phyloP scores from a whole-genome alignment of 2,888 invertebrate genomes.

The Nipponacmea schrenckii region DNA sequence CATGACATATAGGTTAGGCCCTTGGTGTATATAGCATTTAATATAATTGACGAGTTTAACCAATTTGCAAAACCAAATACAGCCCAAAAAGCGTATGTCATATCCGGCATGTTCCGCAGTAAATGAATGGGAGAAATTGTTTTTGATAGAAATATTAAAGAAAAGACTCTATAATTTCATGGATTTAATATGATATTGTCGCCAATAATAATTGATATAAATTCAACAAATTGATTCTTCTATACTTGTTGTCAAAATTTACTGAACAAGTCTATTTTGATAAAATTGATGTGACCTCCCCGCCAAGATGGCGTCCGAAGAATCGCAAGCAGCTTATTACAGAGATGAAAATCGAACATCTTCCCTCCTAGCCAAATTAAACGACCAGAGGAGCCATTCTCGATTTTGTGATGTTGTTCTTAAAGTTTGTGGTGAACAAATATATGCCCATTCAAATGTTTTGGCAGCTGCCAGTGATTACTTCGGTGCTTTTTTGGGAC shows the following conservation, averaged over 20 bases:
- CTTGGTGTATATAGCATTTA: too few species aligned
- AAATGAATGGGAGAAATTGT: background rate
- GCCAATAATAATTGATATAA: too few species aligned
- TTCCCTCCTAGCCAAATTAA: slow-evolving; percentile 39
- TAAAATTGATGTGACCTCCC: slow-evolving; percentile 8
- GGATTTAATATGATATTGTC: too few species aligned
- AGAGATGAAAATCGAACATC: slow-evolving; percentile 37
- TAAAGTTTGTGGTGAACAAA: slow-evolving; percentile 56
- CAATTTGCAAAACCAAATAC: too few species aligned
- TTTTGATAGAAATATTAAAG: background rate
- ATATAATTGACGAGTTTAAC: too few species aligned
- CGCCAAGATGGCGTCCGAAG: slow-evolving; percentile 50
- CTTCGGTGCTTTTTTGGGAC: slow-evolving; percentile 56
- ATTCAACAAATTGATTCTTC: too few species aligned
- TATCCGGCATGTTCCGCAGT: background rate
- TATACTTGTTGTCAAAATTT: too few species aligned
- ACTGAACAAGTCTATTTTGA: too few species aligned
- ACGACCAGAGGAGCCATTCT: slow-evolving; percentile 51
- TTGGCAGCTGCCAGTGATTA: slow-evolving; percentile 64
- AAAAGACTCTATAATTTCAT: too few species aligned
- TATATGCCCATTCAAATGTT: slow-evolving; percentile 64
- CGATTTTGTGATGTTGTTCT: slow-evolving; percentile 65
- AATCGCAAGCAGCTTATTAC: slow-evolving; percentile 29
- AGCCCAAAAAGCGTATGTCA: background rate
- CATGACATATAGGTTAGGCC: too few species aligned